Evolutionary conservation across 1,140 invertebrate species (phyloP).

Genomic region (Anoplolepis gracilipes): DNA sequence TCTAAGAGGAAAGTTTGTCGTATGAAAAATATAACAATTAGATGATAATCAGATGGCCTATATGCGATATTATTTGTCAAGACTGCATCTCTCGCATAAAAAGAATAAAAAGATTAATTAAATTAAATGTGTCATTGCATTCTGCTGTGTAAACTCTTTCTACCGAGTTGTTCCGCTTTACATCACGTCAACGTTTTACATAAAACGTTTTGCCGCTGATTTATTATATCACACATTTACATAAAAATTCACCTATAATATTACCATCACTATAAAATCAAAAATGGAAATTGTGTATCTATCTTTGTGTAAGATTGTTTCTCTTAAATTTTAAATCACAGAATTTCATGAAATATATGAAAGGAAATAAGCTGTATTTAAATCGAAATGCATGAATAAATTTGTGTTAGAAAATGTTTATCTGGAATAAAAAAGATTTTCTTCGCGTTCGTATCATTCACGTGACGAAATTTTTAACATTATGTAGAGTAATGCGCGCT

Average conservation of each 20-base stretch:
- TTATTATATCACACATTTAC: not conserved
- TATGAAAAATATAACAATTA: conserved; percentile 39
- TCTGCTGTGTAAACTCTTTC: conserved; percentile 16
- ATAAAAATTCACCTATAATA: not conserved
- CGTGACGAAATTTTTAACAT: conserved; percentile 34
- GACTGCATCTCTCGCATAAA: conserved; percentile 18
- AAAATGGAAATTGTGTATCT: not conserved
- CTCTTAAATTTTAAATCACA: not conserved
- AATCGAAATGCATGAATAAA: conserved; percentile 24
- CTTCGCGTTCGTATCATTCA: not conserved
- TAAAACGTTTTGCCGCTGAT: not conserved
- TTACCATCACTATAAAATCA: not conserved
- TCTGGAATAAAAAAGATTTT: conserved; percentile 28
- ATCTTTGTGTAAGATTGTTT: not conserved
- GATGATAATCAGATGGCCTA: conserved; percentile 36
- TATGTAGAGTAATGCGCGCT: conserved; percentile 2
- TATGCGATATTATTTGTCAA: conserved; percentile 15
- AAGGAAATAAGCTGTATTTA: not conserved
- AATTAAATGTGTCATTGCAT: conserved; percentile 1
- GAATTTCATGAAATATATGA: conserved; percentile 7
- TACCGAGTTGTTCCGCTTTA: not conserved
- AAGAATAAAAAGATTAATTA: conserved; percentile 28
- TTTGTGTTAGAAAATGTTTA: conserved; percentile 43
- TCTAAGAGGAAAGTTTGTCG: conserved; percentile 69
- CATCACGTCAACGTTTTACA: not conserved